A percentile compares a stretch with the other conserved stretches of the same genome.
Conservation (phyloP, 1,140 invertebrate species). For the Polypedilum vanderplanki region DNA sequence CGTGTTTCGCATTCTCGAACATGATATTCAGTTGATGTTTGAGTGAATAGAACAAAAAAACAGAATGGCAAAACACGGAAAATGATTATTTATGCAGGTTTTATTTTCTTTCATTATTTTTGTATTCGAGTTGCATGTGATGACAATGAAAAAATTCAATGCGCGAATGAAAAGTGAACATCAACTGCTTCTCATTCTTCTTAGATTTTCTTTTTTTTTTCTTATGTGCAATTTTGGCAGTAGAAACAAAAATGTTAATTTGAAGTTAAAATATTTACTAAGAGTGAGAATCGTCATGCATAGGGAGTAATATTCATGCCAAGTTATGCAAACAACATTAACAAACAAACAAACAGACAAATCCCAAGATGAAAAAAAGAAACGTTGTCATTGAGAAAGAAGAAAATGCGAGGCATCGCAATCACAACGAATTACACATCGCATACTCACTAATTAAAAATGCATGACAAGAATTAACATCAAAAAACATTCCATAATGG, state of each 20-base stretch:
- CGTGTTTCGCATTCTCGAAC: neutral
- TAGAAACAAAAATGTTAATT: neutral
- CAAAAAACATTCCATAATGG: conserved; percentile 14
- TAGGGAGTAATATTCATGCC: conserved; percentile 3
- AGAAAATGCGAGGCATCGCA: neutral
- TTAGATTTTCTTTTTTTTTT: neutral
- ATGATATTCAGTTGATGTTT: conserved; percentile 6
- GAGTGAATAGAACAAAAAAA: neutral
- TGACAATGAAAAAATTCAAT: neutral
- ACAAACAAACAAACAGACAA: conserved; percentile 19
- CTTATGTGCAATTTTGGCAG: neutral
- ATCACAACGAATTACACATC: conserved; percentile 5
- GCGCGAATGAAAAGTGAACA: conserved; percentile 10
- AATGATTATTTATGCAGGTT: conserved; percentile 4
- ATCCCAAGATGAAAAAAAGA: conserved; percentile 13
- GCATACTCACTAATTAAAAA: conserved; percentile 11
- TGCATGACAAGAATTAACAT: conserved; percentile 29
- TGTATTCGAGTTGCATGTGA: no score
- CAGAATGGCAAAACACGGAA: neutral
- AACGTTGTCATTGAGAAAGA: neutral
- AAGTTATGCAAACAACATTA: conserved; percentile 19
- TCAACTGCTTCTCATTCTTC: neutral
- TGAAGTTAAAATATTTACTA: neutral
- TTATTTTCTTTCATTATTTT: neutral
- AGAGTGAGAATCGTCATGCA: neutral